Evolutionary conservation across 1,140 invertebrate genomes (phyloP).

Genomic region (Drosophila biarmipes): DNA sequence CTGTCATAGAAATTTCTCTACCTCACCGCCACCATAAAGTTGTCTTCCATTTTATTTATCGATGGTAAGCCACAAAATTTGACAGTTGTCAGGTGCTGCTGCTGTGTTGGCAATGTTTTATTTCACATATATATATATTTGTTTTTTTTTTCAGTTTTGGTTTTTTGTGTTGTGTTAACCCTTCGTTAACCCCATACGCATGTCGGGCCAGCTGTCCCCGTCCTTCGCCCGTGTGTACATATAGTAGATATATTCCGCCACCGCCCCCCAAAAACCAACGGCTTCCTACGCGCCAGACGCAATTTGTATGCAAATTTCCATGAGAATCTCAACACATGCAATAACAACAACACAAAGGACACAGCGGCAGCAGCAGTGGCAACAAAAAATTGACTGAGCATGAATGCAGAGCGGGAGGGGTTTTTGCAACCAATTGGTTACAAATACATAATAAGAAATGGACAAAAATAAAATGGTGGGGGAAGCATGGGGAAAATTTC

Average conservation of each 20-base stretch:
- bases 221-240: neutral
- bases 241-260: neutral
- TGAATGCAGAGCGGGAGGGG: conserved; percentile 22
- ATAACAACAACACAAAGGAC: conserved; percentile 39
- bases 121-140: neutral
- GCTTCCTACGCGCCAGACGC: conserved; percentile 75
- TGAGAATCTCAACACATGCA: conserved; percentile 83
- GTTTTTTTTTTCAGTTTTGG: neutral
- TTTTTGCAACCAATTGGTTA: conserved; percentile 41
- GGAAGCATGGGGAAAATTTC: neutral
- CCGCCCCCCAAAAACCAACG: conserved; percentile 12
- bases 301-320: conserved; percentile 83
- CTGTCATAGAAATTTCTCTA: neutral
- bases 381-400: conserved; percentile 51
- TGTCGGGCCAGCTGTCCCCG: conserved; percentile 38
- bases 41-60: conserved; percentile 29
- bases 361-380: conserved; percentile 22
- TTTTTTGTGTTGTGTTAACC: conserved; percentile 47
- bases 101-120: conserved; percentile 20
- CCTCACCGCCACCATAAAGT: neutral
- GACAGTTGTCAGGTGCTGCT: conserved; percentile 47
- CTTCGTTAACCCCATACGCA: conserved; percentile 54
- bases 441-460: conserved; percentile 63
- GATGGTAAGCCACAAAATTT: conserved; percentile 37
- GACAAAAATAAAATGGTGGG: conserved; percentile 29